Base-by-base conservation (phyloP, 1,140 invertebrate species). In the Prorops nasuta region DNA sequence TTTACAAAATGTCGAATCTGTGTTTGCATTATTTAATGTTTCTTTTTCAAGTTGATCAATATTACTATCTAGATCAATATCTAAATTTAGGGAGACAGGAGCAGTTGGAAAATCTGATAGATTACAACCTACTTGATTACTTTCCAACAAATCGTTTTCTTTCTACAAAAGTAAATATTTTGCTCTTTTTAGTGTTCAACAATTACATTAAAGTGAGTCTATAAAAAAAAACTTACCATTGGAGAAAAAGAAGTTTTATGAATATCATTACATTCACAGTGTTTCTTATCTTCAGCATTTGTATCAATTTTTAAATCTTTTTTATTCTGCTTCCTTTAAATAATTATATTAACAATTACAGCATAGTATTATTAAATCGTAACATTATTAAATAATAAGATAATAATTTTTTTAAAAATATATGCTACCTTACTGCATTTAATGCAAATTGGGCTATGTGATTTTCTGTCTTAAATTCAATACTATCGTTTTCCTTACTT, bases 91-190 rank as follows among this genome's bases (percentile, higher is more conserved):
- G n/a, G n/a, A n/a, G n/a, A n/a, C n/a, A n/a, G n/a, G n/a, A n/a
- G n/a, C n/a, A n/a, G n/a, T n/a, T n/a, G n/a, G n/a, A n/a, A n/a
- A n/a, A n/a, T n/a, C n/a, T n/a, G n/a, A n/a, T n/a, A n/a, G n/a
- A n/a, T n/a, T n/a, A n/a, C n/a, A n/a, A n/a, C n/a, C n/a, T n/a
- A n/a, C n/a, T n/a, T n/a, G n/a, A n/a, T 45, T 2, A 19, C 40
- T 60, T 55, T 66, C 66, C 63, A 54, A 57, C 41, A 21, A 61
- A 53, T 18, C 54, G 54, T 59, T 42, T 12, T 18, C 46, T 19
- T 22, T 17, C 59, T 61, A 15, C 0, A 45, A 49, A 34, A 7
- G 24, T 6, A 28, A 7, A 12, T 28, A 28, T 28, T 28, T 28
- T 28, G 6, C 24, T 6, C 12, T 7, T 28, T 7, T 28, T 28